Evolutionary conservation across 2,113 vertebrate species (phyloP).

Genomic region (Aptenodytes forsteri): DNA sequence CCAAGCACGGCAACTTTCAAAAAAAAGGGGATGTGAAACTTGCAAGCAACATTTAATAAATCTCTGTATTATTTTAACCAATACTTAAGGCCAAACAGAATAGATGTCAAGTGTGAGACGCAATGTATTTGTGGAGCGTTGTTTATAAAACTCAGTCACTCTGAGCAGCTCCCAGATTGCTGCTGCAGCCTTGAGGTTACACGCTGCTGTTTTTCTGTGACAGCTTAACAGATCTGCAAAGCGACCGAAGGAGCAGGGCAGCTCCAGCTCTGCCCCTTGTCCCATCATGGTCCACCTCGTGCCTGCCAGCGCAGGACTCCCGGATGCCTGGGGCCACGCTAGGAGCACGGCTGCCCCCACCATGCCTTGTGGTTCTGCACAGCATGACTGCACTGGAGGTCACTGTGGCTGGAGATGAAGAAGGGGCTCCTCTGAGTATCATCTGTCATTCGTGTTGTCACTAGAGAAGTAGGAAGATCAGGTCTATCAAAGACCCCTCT

Average conservation of each 20-base stretch:
- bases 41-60: neutral
- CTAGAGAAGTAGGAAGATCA: neutral
- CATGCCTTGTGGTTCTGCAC: neutral
- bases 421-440: neutral
- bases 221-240: neutral
- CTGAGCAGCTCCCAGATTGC: neutral
- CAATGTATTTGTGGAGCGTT: neutral
- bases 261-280: neutral
- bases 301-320: neutral
- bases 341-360: neutral
- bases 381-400: neutral
- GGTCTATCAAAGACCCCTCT: neutral
- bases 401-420: neutral
- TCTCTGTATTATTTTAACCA: neutral
- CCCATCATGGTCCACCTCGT: fast-evolving
- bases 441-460: neutral
- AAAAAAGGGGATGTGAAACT: neutral
- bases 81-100: neutral
- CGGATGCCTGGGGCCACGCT: neutral
- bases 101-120: neutral
- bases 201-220: neutral
- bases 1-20: neutral
- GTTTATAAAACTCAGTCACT: neutral
- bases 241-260: neutral
- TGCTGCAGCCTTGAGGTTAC: neutral